Conservation (phyloP, 2,888 invertebrate species). For the Lasioglossum oenotherae region DNA sequence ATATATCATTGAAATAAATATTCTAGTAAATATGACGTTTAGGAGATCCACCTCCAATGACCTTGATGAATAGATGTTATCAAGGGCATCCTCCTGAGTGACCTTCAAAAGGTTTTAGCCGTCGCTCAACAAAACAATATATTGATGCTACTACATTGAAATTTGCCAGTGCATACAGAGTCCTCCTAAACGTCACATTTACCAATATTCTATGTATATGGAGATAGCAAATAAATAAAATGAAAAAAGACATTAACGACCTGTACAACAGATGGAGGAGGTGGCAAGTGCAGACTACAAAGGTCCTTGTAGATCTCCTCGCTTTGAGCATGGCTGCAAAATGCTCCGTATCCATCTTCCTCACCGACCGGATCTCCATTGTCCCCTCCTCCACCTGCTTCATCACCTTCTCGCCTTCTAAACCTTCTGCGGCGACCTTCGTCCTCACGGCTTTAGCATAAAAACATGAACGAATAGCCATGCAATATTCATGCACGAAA, state of each 20-base stretch:
- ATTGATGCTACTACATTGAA: too few species aligned
- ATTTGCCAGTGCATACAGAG: too few species aligned
- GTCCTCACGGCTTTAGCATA: slow-evolving; percentile 82
- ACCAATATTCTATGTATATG: neutral
- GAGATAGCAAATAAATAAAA: slow-evolving; percentile 48
- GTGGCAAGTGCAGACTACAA: slow-evolving; percentile 89
- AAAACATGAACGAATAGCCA: slow-evolving; percentile 81
- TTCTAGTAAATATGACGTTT: neutral
- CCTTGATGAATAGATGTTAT: too few species aligned
- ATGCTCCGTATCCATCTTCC: slow-evolving; percentile 88
- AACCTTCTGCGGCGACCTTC: slow-evolving; percentile 82
- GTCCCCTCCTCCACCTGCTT: slow-evolving; percentile 76
- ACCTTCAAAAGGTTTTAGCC: too few species aligned
- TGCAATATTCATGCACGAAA: slow-evolving; percentile 76
- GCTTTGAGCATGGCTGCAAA: slow-evolving; percentile 91
- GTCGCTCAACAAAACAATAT: too few species aligned
- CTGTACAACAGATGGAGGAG: slow-evolving; percentile 84
- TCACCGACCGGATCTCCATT: slow-evolving; percentile 83
- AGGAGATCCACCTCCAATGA: too few species aligned
- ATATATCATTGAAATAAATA: neutral
- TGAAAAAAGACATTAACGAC: slow-evolving; percentile 76
- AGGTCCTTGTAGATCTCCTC: slow-evolving; percentile 98
- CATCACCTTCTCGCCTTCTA: slow-evolving; percentile 80
- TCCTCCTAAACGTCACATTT: too few species aligned
- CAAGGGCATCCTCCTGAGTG: too few species aligned